Evolutionary conservation across 2,113 vertebrate genomes (phyloP), one percentile per base, ranked within the genome.

Genomic region (Choloepus hoffmanni): DNA sequence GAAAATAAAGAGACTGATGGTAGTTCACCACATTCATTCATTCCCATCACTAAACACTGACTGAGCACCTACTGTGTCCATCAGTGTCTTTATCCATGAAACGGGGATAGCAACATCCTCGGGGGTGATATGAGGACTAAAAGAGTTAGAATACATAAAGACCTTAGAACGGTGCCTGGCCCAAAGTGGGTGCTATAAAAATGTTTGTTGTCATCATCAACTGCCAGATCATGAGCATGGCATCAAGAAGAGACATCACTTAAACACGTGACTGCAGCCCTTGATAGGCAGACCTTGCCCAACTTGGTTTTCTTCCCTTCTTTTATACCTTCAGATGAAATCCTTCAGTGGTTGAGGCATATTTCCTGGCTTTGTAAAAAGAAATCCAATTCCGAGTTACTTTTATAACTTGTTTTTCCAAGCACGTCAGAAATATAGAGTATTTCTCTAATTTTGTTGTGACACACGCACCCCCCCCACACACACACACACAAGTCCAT

Each of bases 281-380:
- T 67, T 93, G 9, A 45, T 85, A 93, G 21, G 58, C 78, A 13
- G 14, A 36, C 1, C 65, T 85, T 83, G 33, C 60, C 40, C 95
- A 36, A 21, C 72, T 89, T 76, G 60, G 26, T 77, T 95, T 93
- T 82, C 93, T 88, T 82, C 72, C 45, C 81, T 76, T 85, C 81
- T 85, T 81, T 90, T 50, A 16, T 70, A 19, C 72, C 82, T 92
- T 92, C 43, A n/a, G 79, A 65, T 89, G 48, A 90, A 96, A 95
- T 62, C 48, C 16, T 26, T 84, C 68, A 9, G 24, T 26, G 19
- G 33, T 68, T 79, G 30, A 82, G 23, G 3, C 83, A 40, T 45
- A 63, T 89, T 81, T 88, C 65, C 40, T 96, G 73, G 16, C 30
- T 96, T 86, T 87, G 16, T 78, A 67, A 88, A 89, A 92, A 9